Conservation (phyloP, 2,797 vertebrate genomes). For the Malurus splendens region DNA sequence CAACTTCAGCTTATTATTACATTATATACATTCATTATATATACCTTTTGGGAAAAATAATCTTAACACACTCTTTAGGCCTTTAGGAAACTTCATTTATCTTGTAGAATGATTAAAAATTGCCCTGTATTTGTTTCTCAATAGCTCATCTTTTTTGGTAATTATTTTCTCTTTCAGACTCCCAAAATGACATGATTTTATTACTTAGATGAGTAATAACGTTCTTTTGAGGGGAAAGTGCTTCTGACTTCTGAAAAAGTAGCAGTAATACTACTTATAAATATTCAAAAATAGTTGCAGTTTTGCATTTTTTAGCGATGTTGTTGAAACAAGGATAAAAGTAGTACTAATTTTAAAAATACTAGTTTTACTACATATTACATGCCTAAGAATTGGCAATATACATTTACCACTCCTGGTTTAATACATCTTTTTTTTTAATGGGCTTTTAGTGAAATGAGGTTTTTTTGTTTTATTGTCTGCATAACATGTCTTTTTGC, state of each 20-base stretch:
- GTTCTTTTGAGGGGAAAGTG: neutral
- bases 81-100: neutral
- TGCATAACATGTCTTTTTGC: neutral
- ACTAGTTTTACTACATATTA: neutral
- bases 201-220: neutral
- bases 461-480: neutral
- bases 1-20: neutral
- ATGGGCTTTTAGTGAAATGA: neutral
- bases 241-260: neutral
- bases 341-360: neutral
- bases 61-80: neutral
- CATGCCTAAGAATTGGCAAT: neutral
- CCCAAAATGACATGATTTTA: neutral
- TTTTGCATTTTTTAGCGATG: neutral
- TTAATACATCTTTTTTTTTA: neutral
- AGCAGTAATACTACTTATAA: neutral
- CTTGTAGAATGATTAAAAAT: neutral
- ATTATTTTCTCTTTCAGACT: neutral
- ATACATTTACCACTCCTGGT: neutral
- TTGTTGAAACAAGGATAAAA: conserved; percentile 9
- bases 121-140: neutral
- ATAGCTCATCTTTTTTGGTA: neutral
- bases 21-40: neutral
- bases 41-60: neutral
- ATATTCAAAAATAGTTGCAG: neutral